These are phyloP conservation scores for Hemibagrus guttatus DNA, from an alignment of 2,797 vertebrate species.

Conservation along the genomic window DNA sequence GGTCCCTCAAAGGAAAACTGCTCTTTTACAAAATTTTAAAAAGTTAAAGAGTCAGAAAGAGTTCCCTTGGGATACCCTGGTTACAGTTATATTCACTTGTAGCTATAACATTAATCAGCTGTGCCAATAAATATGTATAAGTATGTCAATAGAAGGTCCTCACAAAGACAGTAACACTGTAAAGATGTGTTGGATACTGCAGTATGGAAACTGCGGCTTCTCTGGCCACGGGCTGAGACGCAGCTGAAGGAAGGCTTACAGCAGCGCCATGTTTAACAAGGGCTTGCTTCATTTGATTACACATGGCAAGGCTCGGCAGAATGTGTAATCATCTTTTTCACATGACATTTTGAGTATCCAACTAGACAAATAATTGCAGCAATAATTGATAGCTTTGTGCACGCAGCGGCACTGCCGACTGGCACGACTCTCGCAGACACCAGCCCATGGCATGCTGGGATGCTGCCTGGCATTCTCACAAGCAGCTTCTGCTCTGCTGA, in stretches of 20 bases:
- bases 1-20: neutral
- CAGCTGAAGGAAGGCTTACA: conserved; percentile 79
- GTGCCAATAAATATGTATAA: neutral
- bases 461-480: conserved; percentile 71
- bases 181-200: neutral
- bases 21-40: neutral
- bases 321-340: conserved; percentile 87
- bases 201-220: conserved; percentile 53
- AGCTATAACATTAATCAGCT: neutral
- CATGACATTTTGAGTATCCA: conserved; percentile 90
- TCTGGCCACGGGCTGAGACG: conserved; percentile 61
- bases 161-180: neutral
- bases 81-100: neutral
- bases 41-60: neutral
- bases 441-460: conserved; percentile 74
- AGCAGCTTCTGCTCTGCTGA: conserved; percentile 65
- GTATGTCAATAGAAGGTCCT: neutral
- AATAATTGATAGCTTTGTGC: conserved; percentile 85
- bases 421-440: conserved; percentile 74
- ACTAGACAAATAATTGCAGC: conserved; percentile 84
- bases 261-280: conserved; percentile 76
- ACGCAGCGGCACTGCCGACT: conserved; percentile 80
- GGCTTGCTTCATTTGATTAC: conserved; percentile 84
- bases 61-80: neutral
- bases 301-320: conserved; percentile 79